Evolutionary conservation across 2,888 invertebrate genomes (phyloP).

Genomic region (Scaptodrosophila latifasciaeformis): DNA sequence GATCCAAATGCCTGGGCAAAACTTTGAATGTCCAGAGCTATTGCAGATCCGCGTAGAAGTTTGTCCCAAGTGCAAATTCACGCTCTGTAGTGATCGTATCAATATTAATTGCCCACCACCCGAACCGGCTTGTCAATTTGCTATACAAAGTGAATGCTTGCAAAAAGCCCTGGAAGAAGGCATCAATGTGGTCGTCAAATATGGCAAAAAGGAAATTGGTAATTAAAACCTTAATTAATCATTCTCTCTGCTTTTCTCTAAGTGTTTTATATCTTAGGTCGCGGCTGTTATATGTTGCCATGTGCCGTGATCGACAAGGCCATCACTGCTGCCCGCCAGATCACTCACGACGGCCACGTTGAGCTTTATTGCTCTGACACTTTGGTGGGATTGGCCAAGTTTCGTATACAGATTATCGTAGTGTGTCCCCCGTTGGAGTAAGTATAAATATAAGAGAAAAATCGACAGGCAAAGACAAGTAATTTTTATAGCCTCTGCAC

Average conservation of each 20-base stretch:
- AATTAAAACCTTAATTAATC: background rate
- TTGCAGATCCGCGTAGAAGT: slow-evolving; percentile 28
- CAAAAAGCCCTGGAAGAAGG: slow-evolving; percentile 40
- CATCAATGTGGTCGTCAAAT: slow-evolving; percentile 31
- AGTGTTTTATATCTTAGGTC: slow-evolving; percentile 15
- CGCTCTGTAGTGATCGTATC: slow-evolving; percentile 34
- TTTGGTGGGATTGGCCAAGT: slow-evolving; percentile 42
- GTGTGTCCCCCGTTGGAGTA: slow-evolving; percentile 38
- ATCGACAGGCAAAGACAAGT: slow-evolving; percentile 24
- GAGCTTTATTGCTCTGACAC: slow-evolving; percentile 50
- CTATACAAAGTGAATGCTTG: slow-evolving; percentile 38
- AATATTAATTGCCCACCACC: slow-evolving; percentile 40
- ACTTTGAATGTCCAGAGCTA: slow-evolving; percentile 32
- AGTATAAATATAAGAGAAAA: too few relatives aligned
- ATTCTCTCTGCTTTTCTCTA: background rate
- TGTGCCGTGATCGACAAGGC: slow-evolving; percentile 29
- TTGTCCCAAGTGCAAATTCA: slow-evolving; percentile 35
- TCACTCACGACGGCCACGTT: slow-evolving; percentile 39
- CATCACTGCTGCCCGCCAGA: slow-evolving; percentile 13
- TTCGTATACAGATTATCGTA: slow-evolving; percentile 35
- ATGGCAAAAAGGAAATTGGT: slow-evolving; percentile 48
- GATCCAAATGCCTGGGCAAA: slow-evolving; percentile 44
- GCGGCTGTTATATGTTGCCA: slow-evolving; percentile 41
- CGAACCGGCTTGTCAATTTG: slow-evolving; percentile 30
- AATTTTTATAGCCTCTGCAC: slow-evolving; percentile 30